Evolutionary conservation across 2,888 invertebrate genomes (phyloP), one percentile per base, ranked within the genome.

Genomic region (Microplitis deprimator): DNA sequence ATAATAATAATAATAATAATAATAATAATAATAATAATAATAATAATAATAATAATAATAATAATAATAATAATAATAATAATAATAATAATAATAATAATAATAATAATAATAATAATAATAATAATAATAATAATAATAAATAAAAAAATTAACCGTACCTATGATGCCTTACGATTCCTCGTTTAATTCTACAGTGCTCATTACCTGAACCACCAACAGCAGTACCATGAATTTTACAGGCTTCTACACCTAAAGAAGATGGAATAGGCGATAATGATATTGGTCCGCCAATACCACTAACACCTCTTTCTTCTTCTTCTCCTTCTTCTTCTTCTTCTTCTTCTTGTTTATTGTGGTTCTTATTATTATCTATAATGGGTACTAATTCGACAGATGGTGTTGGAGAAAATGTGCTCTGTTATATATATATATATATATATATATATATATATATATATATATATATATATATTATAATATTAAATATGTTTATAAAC

Each of bases 121-220:
- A 17, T 17, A 17, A 17, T 17, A 17, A 17, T 17, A 1, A 17
- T 17, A 17, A 17, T 3, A 61, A 68, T 73, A 20, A 68, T 62
- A 62, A 20, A 16, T 17, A 62, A 62, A 62, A n/a, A 62, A 62
- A 20, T 65, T 20, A 65, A 13, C 3, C 38, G 76, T 83, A 89
- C 89, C 89, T 89, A 81, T 89, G 89, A 82, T 89, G 89, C 83
- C 89, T 88, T 76, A 89, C 89, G 64, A 89, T 89, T 67, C 89
- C 89, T 40, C 89, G 86, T 75, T 89, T 89, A 67, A 89, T 89
- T 73, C 88, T 84, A 78, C 89, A 89, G 69, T 89, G 87, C 62
- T 89, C 89, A 77, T 85, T 88, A 0, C 88, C 89, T 39, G 77
- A 79, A 1, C 89, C 89, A 17, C 86, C 85, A 38, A 85, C 79